Percentiles rank a stretch among this genome's conserved stretches.
Conservation (phyloP, 2,113 vertebrate genomes). For the Albula glossodonta region DNA sequence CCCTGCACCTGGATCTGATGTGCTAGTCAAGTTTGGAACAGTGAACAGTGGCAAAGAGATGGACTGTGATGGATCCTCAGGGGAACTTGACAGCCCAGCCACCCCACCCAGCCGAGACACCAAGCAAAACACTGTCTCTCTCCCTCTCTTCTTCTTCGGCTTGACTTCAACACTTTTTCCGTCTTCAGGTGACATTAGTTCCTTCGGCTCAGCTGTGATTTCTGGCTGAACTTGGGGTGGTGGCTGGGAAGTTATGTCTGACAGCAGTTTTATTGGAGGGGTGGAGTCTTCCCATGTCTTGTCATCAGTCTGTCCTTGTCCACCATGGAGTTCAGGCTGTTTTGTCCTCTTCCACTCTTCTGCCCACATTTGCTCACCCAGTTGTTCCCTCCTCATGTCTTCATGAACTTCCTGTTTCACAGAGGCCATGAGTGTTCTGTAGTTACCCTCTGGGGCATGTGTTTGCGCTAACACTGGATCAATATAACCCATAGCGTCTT, state of each 20-base stretch:
- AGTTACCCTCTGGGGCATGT: slow-evolving; percentile 36
- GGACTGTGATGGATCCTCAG: slow-evolving; percentile 26
- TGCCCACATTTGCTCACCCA: slow-evolving; percentile 26
- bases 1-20: slow-evolving; percentile 13
- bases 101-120: slow-evolving; percentile 61
- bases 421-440: slow-evolving; percentile 33
- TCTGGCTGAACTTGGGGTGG: slow-evolving; percentile 18
- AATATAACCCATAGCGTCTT: not conserved
- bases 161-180: slow-evolving; percentile 56
- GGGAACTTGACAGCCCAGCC: slow-evolving; percentile 36
- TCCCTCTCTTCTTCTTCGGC: slow-evolving; percentile 55
- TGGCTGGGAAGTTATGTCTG: not conserved
- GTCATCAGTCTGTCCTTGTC: slow-evolving; percentile 48
- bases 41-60: slow-evolving; percentile 41
- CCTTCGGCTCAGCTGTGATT: slow-evolving; percentile 14
- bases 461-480: slow-evolving; percentile 38
- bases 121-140: slow-evolving; percentile 69
- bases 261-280: not conserved
- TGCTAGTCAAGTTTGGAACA: slow-evolving; percentile 19
- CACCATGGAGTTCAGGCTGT: slow-evolving; percentile 50
- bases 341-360: slow-evolving; percentile 40
- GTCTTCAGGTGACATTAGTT: slow-evolving; percentile 40
- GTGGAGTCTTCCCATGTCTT: slow-evolving; percentile 45
- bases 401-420: slow-evolving; percentile 38
- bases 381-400: slow-evolving; percentile 23